These are phyloP conservation scores for Montipora capricornis DNA, from an alignment of 64 coral and sea anemone genomes.

Conservation along the genomic window DNA sequence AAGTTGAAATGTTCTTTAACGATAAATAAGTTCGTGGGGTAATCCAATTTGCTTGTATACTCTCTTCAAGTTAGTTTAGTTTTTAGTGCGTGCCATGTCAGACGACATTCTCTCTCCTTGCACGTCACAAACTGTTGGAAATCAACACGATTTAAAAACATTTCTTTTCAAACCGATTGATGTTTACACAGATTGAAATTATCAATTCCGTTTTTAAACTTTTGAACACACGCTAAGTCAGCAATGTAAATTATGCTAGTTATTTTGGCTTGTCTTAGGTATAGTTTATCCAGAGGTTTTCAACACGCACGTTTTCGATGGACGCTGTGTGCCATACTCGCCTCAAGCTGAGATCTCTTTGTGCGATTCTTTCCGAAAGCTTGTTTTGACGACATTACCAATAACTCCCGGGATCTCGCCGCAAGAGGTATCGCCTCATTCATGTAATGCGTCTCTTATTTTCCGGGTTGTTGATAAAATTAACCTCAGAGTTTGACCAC, in stretches of 20 bases:
- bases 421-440: neutral
- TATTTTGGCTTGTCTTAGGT: neutral
- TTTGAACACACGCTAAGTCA: conserved; percentile 17
- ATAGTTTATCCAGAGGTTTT: conserved; percentile 8
- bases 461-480: neutral
- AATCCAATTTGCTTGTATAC: too few relatives aligned
- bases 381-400: neutral
- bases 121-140: neutral
- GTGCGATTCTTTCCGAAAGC: neutral
- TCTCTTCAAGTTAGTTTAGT: too few relatives aligned
- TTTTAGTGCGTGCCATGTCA: neutral
- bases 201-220: neutral
- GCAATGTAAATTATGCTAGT: conserved; percentile 10
- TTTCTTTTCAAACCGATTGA: neutral
- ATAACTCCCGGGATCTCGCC: neutral
- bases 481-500: neutral
- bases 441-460: neutral
- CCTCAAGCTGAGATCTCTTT: conserved; percentile 32
- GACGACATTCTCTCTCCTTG: neutral
- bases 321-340: neutral
- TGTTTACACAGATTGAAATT: conserved; percentile 5
- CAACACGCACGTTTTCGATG: conserved; percentile 18
- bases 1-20: too few relatives aligned
- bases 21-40: too few relatives aligned
- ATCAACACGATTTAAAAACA: neutral